phyloP scores from a whole-genome alignment of 2,888 invertebrate genomes.

The Cheilosia pagana region DNA sequence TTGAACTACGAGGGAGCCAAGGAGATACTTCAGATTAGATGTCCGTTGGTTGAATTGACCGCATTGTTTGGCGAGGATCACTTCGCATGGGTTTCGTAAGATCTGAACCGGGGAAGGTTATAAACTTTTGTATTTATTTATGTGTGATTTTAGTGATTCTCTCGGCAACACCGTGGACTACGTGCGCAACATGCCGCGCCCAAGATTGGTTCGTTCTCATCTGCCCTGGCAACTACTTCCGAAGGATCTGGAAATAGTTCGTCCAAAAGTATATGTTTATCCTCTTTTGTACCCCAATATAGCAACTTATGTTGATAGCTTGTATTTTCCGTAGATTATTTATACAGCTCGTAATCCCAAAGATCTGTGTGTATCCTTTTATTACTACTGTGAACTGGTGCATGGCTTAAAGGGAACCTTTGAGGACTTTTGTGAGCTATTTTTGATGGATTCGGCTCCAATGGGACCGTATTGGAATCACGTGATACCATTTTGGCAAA shows the following conservation, averaged over 20 bases:
- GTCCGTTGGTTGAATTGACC: constrained; percentile 90
- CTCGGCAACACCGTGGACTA: constrained; percentile 89
- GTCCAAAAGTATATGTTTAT: constrained; percentile 87
- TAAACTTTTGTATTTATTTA: neutral
- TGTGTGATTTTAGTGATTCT: constrained; percentile 76
- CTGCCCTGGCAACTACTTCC: constrained; percentile 90
- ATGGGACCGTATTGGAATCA: constrained; percentile 88
- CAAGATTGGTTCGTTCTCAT: constrained; percentile 90
- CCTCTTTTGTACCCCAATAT: neutral
- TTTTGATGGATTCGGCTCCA: constrained; percentile 88
- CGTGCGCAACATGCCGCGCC: constrained; percentile 87
- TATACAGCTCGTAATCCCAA: constrained; percentile 95
- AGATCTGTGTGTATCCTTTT: constrained; percentile 95
- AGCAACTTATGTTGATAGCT: neutral
- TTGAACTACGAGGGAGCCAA: constrained; percentile 91
- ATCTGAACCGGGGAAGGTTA: constrained; percentile 77
- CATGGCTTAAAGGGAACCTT: constrained; percentile 88
- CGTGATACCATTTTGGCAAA: constrained; percentile 88
- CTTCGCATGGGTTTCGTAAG: constrained; percentile 86
- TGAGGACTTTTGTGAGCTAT: constrained; percentile 90
- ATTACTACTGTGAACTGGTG: constrained; percentile 90
- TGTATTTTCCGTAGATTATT: constrained; percentile 87
- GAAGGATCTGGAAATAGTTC: constrained; percentile 86
- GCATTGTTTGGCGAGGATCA: constrained; percentile 87
- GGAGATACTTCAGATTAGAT: constrained; percentile 84